Percentiles rank a stretch among this genome's conserved stretches.
phyloP scores from a whole-genome alignment of 2,888 invertebrate species.

The Odontothrips loti region DNA sequence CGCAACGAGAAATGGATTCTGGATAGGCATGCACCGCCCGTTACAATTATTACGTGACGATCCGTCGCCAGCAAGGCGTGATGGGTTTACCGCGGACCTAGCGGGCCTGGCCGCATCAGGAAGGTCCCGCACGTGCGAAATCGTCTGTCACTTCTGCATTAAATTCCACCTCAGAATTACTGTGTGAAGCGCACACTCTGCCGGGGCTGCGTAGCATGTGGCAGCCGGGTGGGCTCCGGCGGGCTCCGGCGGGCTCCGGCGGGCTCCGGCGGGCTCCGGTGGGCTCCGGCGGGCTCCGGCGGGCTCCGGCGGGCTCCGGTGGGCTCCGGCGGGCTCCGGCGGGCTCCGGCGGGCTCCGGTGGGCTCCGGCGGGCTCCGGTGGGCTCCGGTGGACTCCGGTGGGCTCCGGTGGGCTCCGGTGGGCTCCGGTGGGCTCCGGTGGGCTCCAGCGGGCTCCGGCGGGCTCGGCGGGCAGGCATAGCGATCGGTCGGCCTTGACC shows the following conservation, averaged over 20 bases:
- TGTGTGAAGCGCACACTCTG: neutral
- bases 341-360: neutral
- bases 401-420: neutral
- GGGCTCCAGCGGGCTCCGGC: neutral
- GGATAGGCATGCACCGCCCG: no score
- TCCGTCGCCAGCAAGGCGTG: no score
- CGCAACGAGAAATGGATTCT: no score
- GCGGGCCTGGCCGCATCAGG: no score
- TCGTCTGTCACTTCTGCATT: no score
- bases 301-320: no score
- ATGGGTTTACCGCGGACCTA: no score
- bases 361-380: no score
- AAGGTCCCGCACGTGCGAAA: no score
- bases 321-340: neutral
- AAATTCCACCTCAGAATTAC: no score
- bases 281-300: neutral
- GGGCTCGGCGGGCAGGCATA: neutral
- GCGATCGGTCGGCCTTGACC: neutral
- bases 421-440: neutral
- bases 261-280: neutral
- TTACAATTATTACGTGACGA: no score
- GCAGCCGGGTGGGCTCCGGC: neutral
- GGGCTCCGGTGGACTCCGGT: neutral
- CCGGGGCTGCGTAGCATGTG: neutral
- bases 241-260: neutral